A percentile compares a stretch with the other conserved stretches of the same genome.
Conservation (phyloP, 2,113 vertebrate genomes). For the Channa argus region DNA sequence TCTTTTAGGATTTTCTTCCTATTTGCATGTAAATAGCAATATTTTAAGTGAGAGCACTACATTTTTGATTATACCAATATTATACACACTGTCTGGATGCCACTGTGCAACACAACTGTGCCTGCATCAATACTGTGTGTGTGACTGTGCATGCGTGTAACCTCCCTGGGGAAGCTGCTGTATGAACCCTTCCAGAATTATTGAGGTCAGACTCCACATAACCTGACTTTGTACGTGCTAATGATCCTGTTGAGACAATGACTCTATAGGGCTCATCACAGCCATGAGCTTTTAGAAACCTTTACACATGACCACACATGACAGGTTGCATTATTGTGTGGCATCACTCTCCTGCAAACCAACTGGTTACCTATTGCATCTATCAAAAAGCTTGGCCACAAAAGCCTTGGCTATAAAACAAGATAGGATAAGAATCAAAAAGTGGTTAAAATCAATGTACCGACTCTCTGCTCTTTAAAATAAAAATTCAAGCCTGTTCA, state of each 20-base stretch:
- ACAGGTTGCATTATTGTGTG: not conserved
- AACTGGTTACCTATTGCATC: not conserved
- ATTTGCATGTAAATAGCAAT: no score
- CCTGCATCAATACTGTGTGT: not conserved
- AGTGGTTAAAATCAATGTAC: no score
- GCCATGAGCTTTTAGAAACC: not conserved
- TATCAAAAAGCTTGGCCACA: not conserved
- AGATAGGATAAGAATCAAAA: not conserved
- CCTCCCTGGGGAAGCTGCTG: not conserved
- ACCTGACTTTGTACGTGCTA: not conserved
- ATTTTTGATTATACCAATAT: no score
- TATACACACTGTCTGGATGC: no score
- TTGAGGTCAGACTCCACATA: constrained; percentile 13
- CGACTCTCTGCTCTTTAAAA: not conserved
- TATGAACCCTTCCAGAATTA: not conserved
- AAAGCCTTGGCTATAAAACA: not conserved
- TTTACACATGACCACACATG: constrained; percentile 14
- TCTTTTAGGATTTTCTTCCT: no score
- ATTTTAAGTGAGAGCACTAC: no score
- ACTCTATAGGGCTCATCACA: not conserved
- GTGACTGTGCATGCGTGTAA: not conserved
- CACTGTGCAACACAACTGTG: not conserved
- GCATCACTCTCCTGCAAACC: not conserved
- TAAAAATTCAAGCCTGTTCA: not conserved
- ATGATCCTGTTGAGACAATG: not conserved